Evolutionary conservation across 1,140 invertebrate species (phyloP).

Genomic region (Microplitis demolitor): DNA sequence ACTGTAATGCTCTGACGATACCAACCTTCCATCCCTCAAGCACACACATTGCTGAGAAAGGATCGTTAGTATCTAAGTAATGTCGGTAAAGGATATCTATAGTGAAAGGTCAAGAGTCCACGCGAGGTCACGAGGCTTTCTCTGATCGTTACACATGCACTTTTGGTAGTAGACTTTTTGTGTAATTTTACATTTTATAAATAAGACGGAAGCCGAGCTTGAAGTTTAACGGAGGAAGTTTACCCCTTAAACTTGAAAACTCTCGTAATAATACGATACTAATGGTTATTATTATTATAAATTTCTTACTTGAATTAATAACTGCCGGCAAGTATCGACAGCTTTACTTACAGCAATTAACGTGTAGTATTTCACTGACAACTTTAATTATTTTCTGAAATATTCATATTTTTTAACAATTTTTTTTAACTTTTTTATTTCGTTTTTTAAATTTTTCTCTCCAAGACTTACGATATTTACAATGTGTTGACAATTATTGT

Average conservation of each 20-base stretch:
- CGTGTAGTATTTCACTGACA: too few relatives aligned
- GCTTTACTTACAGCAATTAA: background rate
- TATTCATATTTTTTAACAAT: background rate
- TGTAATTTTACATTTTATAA: slow-evolving; percentile 30
- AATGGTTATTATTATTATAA: too few relatives aligned
- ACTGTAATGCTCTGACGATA: background rate
- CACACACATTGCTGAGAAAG: slow-evolving; percentile 33
- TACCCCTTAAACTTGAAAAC: too few relatives aligned
- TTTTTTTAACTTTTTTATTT: background rate
- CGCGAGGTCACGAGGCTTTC: slow-evolving; percentile 39
- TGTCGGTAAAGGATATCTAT: slow-evolving; percentile 49
- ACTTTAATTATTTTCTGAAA: background rate
- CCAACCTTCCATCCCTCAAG: background rate
- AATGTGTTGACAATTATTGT: background rate
- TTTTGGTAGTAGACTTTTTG: slow-evolving; percentile 34
- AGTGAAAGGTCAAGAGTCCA: slow-evolving; percentile 58
- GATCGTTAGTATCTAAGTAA: slow-evolving; percentile 54
- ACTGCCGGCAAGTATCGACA: background rate
- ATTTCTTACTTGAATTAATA: background rate
- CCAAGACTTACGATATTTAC: background rate
- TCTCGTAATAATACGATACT: too few relatives aligned
- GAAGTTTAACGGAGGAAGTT: too few relatives aligned
- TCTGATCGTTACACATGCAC: too few relatives aligned
- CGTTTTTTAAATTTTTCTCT: too few relatives aligned
- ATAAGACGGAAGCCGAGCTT: background rate